Base-by-base conservation (phyloP, 2,113 vertebrate species). In the Cololabis saira region DNA sequence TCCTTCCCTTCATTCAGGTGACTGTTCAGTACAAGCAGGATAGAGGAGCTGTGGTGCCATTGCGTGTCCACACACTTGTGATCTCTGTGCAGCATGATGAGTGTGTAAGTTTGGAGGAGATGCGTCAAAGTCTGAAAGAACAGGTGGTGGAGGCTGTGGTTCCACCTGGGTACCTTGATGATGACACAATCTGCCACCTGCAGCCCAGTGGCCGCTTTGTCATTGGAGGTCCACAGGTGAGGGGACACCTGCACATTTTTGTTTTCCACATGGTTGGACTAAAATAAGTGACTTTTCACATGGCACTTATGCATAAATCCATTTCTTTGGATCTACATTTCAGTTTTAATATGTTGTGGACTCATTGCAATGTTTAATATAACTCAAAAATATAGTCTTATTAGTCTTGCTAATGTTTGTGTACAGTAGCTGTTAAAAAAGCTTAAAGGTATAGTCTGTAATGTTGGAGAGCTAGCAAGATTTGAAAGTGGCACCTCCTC, bases 141-240 rank as follows among this genome's bases (percentile, higher is more conserved):
- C 95, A 95, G 72, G 94, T 98, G 67, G 96, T 97, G 80, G 95
- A 94, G 82, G 93, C 94, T 0, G 97, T 99, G 66, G 95, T 98
- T 51, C 96, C 97, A 3, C 75, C 82, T 4, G 67, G 77, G 4
- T 99, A 97, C 71, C 84, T 99, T 47, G 96, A 98, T 1, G 90
- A 96, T 6, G 91, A 95, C 50, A 98, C 97, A 0, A 22, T 98
- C n/a, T 99, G 97, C 78, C 97, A 99, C 83, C 91, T 99, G 73
- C 97, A 99, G 76, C 96, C 97, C 30, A 99, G 97, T 0, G 97
- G 97, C 0, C 96, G 97, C 11, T 99, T 99, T 40, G 97, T 99
- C 71, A 98, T 99, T 0, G 97, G 97, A 5, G 97, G 97, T 1
- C 97, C 97, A 11, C 97, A 99, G 95, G 97, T 96, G 68, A 84